These are phyloP conservation scores for Podarcis siculus DNA, from an alignment of 2,797 vertebrate species.

Conservation along the genomic window DNA sequence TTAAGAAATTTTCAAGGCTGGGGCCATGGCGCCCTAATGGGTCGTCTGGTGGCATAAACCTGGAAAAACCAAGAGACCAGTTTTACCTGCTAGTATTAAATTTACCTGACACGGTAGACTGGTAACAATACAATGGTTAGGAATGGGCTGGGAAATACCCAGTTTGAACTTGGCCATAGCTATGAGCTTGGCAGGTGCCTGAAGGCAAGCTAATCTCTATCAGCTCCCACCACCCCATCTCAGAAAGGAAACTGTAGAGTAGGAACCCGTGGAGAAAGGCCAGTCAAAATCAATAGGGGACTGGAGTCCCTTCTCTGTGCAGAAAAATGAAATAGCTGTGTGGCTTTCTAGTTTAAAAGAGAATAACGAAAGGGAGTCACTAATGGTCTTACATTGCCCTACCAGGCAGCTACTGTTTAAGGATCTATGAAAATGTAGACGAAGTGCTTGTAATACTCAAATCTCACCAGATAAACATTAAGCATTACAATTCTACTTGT, in stretches of 20 bases:
- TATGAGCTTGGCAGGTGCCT: neutral
- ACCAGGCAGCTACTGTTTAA: neutral
- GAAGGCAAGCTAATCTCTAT: no score
- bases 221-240: neutral
- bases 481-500: neutral
- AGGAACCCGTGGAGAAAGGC: neutral
- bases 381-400: no score
- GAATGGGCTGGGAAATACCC: neutral
- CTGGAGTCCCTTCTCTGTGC: neutral
- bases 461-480: neutral
- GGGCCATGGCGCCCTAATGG: constrained; percentile 97
- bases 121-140: neutral
- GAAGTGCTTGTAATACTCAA: neutral
- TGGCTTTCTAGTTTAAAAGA: neutral
- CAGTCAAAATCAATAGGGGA: neutral
- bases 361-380: neutral
- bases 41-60: constrained; percentile 99
- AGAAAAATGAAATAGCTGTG: neutral
- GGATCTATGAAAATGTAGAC: neutral
- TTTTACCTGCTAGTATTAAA: neutral
- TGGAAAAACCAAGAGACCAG: constrained; percentile 61
- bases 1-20: constrained; percentile 97
- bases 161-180: neutral
- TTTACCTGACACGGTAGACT: neutral
- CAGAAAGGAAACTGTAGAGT: neutral